A percentile compares a stretch with the other conserved stretches of the same genome.
Evolutionary conservation across 2,113 vertebrate genomes (phyloP).

Genomic region (Actinemys pallida): DNA sequence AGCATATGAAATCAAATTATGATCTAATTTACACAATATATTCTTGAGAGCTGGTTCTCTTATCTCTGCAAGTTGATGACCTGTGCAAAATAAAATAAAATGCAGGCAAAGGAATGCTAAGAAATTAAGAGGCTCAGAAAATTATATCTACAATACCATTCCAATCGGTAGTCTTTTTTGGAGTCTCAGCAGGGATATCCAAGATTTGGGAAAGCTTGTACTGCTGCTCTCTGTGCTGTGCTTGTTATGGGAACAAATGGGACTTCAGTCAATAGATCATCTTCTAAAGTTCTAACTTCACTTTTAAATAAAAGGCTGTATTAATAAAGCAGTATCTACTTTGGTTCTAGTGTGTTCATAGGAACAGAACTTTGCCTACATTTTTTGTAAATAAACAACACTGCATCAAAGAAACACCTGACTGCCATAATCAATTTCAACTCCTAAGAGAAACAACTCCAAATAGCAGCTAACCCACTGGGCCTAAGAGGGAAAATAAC

Average conservation of each 20-base stretch:
- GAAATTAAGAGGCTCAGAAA: background rate
- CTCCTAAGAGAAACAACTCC: background rate
- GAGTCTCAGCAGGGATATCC: background rate
- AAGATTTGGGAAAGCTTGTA: accelerated
- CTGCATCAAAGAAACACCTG: background rate
- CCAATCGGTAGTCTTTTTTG: background rate
- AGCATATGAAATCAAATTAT: conserved; percentile 80
- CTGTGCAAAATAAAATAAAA: conserved; percentile 67
- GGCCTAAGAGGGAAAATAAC: too few relatives aligned
- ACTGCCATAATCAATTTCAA: background rate
- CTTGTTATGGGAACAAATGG: accelerated
- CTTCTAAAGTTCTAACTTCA: accelerated
- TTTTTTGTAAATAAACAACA: background rate
- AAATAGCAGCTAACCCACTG: background rate
- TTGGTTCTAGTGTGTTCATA: background rate
- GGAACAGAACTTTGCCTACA: background rate
- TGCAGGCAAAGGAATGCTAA: background rate
- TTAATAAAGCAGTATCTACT: too few relatives aligned
- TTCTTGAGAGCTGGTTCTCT: conserved; percentile 89
- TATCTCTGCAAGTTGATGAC: conserved; percentile 91
- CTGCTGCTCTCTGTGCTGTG: too few relatives aligned
- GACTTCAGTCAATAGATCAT: accelerated
- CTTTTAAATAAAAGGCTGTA: background rate
- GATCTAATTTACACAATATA: conserved; percentile 89
- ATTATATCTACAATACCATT: background rate